Evolutionary conservation across 2,797 vertebrate genomes (phyloP).

Genomic region (Sebastiscus albofasciatus): DNA sequence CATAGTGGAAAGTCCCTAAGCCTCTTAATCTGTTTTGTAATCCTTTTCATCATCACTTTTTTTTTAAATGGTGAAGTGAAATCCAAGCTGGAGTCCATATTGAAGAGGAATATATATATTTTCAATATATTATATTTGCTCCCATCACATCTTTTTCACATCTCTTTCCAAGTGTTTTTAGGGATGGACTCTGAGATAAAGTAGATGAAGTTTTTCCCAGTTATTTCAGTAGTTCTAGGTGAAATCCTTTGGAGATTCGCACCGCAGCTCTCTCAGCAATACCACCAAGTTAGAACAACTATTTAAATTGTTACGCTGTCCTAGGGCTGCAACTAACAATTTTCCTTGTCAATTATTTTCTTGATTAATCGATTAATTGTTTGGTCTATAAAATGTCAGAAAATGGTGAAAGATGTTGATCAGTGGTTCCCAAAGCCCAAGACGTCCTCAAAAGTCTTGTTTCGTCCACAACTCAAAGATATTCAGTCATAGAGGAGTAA

Average conservation of each 20-base stretch:
- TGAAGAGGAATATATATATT: background rate
- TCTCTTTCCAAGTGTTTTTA: background rate
- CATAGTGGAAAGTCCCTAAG: constrained; percentile 53
- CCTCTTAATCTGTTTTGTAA: constrained; percentile 67
- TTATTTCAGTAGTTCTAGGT: background rate
- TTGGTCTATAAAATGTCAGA: too few relatives aligned
- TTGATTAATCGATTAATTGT: too few relatives aligned
- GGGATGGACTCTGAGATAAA: background rate
- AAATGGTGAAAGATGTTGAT: too few relatives aligned
- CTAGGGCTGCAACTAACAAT: too few relatives aligned
- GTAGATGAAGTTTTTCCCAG: background rate
- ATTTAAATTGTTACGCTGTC: background rate
- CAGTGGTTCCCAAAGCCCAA: too few relatives aligned
- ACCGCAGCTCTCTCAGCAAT: background rate
- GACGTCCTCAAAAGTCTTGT: too few relatives aligned
- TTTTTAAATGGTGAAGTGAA: constrained; percentile 54
- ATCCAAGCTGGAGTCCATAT: constrained; percentile 25
- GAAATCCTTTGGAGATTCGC: background rate
- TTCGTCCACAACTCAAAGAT: too few relatives aligned
- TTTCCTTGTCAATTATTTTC: too few relatives aligned
- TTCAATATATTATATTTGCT: background rate
- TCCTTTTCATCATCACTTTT: constrained; percentile 69
- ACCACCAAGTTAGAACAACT: background rate
- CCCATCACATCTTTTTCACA: too few relatives aligned
- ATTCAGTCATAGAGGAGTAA: too few relatives aligned